Conservation (phyloP, 1,140 invertebrate species). For the Alviniconcha marisindica region DNA sequence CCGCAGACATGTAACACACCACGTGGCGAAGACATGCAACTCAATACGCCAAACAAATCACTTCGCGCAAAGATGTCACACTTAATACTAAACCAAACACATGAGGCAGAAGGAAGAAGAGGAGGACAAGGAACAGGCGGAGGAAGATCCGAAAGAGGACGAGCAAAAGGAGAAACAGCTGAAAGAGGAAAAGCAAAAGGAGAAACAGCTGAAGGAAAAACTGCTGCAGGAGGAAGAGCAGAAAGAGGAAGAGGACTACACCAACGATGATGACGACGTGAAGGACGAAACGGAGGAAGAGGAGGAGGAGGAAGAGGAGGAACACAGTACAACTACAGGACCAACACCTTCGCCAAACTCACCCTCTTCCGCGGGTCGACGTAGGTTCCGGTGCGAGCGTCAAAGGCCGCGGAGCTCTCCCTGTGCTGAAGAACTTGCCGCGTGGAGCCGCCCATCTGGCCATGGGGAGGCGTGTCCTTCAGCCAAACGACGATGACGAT, state of each 20-base stretch:
- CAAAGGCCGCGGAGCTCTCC: slow-evolving; percentile 85
- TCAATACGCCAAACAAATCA: too few species aligned
- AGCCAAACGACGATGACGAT: slow-evolving; percentile 94
- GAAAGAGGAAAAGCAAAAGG: background rate
- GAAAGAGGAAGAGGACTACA: background rate
- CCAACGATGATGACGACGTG: background rate
- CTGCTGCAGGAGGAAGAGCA: background rate
- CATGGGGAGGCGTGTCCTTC: slow-evolving; percentile 82
- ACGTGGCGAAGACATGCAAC: too few species aligned
- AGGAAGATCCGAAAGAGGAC: background rate
- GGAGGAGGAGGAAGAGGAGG: background rate
- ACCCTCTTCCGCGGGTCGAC: slow-evolving; percentile 93
- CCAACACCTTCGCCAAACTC: slow-evolving; percentile 54
- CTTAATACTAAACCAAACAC: too few species aligned
- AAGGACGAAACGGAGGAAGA: background rate
- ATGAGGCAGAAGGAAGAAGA: too few species aligned
- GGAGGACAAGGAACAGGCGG: too few species aligned
- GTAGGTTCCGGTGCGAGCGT: slow-evolving; percentile 86
- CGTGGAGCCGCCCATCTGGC: slow-evolving; percentile 84
- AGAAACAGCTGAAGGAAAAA: background rate
- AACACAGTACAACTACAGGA: background rate
- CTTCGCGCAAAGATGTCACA: too few species aligned
- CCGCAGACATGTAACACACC: too few species aligned
- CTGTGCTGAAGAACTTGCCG: slow-evolving; percentile 33
- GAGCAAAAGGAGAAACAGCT: too few species aligned